Percentiles rank a stretch among this genome's conserved stretches.
phyloP scores from a whole-genome alignment of 2,888 invertebrate species.

The Drosophila longiperda region DNA sequence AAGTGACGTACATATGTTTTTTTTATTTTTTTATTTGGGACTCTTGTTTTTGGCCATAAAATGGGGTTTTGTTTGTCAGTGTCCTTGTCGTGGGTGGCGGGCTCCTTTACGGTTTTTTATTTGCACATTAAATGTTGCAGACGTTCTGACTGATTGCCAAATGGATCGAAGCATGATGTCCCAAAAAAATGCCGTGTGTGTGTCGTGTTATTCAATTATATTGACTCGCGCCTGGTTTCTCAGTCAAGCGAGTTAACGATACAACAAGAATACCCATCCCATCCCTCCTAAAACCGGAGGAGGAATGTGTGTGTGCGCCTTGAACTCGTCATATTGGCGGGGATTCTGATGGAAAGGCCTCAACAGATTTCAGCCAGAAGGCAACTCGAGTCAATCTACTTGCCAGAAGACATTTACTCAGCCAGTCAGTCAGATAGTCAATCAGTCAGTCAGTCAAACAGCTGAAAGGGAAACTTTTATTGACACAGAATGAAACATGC shows the following conservation, averaged over 20 bases:
- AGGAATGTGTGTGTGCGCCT: slow-evolving; percentile 19
- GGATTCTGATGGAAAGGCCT: slow-evolving; percentile 17
- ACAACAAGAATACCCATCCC: slow-evolving; percentile 27
- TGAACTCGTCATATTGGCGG: slow-evolving; percentile 22
- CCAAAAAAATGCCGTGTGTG: slow-evolving; percentile 24
- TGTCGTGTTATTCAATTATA: slow-evolving; percentile 72
- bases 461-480: slow-evolving; percentile 60
- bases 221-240: slow-evolving; percentile 74
- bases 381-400: slow-evolving; percentile 48
- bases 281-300: slow-evolving; percentile 9
- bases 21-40: slow-evolving; percentile 36
- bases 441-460: slow-evolving; percentile 29
- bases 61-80: slow-evolving; percentile 74
- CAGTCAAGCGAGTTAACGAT: slow-evolving; percentile 67
- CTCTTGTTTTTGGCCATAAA: slow-evolving; percentile 68
- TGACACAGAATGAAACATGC: slow-evolving; percentile 73
- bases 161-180: slow-evolving; percentile 45
- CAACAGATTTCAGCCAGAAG: slow-evolving; percentile 41
- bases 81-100: slow-evolving; percentile 65
- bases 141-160: slow-evolving; percentile 72
- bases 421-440: slow-evolving; percentile 18
- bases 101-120: slow-evolving; percentile 64
- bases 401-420: slow-evolving; percentile 31
- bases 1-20: slow-evolving; percentile 46
- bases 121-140: slow-evolving; percentile 76